phyloP scores from a whole-genome alignment of 2,797 vertebrate genomes.

The Clarias fuscus region DNA sequence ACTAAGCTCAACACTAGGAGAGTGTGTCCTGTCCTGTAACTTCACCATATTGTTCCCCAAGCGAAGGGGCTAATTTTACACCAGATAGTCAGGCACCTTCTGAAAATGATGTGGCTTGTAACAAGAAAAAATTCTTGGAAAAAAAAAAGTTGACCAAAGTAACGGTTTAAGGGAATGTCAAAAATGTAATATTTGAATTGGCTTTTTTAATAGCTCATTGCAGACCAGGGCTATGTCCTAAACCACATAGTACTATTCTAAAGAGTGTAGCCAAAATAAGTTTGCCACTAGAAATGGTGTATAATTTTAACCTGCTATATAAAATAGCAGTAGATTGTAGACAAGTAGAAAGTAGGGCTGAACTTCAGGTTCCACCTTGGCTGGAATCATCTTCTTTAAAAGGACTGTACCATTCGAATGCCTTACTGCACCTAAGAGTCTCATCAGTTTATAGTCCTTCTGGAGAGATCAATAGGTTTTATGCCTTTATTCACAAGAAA shows the following conservation, averaged over 20 bases:
- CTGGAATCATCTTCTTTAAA: too few relatives aligned
- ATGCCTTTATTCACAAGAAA: too few relatives aligned
- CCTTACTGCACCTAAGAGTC: too few relatives aligned
- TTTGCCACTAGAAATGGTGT: not conserved
- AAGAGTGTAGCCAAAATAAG: slow-evolving; percentile 15
- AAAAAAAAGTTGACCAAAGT: not conserved
- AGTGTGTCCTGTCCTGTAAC: slow-evolving; percentile 76
- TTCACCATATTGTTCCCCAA: slow-evolving; percentile 67
- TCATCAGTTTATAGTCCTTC: too few relatives aligned
- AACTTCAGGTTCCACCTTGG: not conserved
- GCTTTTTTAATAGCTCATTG: not conserved
- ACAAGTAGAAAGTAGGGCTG: not conserved
- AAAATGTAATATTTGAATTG: not conserved
- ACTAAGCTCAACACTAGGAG: slow-evolving; percentile 58
- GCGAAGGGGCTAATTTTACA: slow-evolving; percentile 50
- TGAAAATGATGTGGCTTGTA: not conserved
- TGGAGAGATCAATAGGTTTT: too few relatives aligned
- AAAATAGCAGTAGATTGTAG: slow-evolving; percentile 4
- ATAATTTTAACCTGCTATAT: slow-evolving; percentile 13
- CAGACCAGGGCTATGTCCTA: not conserved
- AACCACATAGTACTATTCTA: slow-evolving; percentile 5
- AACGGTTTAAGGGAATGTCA: not conserved
- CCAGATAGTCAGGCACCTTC: not conserved
- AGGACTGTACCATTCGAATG: too few relatives aligned
- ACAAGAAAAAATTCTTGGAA: not conserved